Conservation (phyloP, 2,797 vertebrate genomes). For the Knipowitschia caucasica region DNA sequence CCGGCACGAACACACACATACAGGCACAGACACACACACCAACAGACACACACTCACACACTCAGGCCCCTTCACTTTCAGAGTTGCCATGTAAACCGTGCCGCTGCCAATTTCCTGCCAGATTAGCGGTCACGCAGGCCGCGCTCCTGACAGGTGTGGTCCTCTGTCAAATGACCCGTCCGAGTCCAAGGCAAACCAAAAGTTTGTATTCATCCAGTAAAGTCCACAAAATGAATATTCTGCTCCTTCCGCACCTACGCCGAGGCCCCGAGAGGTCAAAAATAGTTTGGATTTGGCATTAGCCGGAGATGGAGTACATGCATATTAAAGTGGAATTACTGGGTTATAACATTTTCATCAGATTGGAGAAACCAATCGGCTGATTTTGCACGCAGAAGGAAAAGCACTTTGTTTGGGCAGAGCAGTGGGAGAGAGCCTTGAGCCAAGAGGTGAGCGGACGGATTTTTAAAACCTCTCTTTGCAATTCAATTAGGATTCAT, state of each 20-base stretch:
- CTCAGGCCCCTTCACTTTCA: conserved; percentile 7
- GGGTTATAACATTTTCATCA: conserved; percentile 25
- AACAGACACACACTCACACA: background rate
- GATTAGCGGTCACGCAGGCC: conserved; percentile 50
- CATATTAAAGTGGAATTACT: conserved; percentile 17
- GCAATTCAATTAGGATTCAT: conserved; percentile 39
- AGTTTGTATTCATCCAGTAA: too few species aligned
- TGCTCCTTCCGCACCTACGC: background rate
- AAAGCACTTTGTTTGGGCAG: conserved; percentile 30
- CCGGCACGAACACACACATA: background rate
- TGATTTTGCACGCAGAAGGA: conserved; percentile 24
- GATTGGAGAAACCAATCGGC: conserved; percentile 41
- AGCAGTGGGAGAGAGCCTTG: conserved; percentile 13
- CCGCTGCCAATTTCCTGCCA: conserved; percentile 54
- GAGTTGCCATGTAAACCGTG: conserved; percentile 41
- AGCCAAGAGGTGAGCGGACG: conserved; percentile 31
- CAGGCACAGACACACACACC: conserved; percentile 1
- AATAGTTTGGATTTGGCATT: background rate
- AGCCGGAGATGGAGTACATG: conserved; percentile 19
- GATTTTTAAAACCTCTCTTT: conserved; percentile 42
- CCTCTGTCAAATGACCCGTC: conserved; percentile 34
- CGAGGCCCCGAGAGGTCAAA: background rate
- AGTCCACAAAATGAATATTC: background rate
- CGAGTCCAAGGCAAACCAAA: conserved; percentile 24
- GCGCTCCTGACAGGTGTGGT: conserved; percentile 37